A percentile compares a stretch with the other conserved stretches of the same genome.
Conservation (phyloP, 1,140 invertebrate species). For the Microplitis demolitor region DNA sequence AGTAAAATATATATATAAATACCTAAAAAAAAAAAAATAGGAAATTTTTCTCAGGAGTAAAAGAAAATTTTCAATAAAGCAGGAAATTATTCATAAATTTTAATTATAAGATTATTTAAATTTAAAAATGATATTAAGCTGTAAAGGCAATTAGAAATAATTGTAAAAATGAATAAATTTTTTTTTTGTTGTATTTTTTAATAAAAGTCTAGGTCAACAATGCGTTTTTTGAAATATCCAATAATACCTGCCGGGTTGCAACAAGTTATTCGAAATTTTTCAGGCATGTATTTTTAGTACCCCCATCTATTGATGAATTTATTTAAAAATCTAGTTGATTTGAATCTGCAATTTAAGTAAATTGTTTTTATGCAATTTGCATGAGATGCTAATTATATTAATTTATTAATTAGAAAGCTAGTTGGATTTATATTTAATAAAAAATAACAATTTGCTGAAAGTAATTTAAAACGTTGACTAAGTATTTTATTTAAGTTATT, state of each 20-base stretch:
- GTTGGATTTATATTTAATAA: no score
- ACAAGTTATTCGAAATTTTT: slow-evolving; percentile 38
- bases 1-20: no score
- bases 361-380: no score
- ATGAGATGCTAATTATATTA: no score
- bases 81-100: no score
- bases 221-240: slow-evolving; percentile 40
- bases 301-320: not conserved
- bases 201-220: slow-evolving; percentile 28
- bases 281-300: slow-evolving; percentile 44
- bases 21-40: no score
- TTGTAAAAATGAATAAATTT: not conserved
- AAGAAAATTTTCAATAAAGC: not conserved
- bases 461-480: not conserved
- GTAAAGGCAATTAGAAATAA: not conserved
- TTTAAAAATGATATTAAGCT: not conserved
- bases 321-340: no score
- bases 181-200: not conserved
- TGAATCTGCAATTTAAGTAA: no score
- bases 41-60: not conserved
- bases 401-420: no score
- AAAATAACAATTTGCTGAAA: no score
- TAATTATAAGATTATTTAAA: no score
- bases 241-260: slow-evolving; percentile 33
- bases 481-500: not conserved